Base-by-base conservation (phyloP, 2,113 vertebrate genomes). In the Typhlomys cinereus region DNA sequence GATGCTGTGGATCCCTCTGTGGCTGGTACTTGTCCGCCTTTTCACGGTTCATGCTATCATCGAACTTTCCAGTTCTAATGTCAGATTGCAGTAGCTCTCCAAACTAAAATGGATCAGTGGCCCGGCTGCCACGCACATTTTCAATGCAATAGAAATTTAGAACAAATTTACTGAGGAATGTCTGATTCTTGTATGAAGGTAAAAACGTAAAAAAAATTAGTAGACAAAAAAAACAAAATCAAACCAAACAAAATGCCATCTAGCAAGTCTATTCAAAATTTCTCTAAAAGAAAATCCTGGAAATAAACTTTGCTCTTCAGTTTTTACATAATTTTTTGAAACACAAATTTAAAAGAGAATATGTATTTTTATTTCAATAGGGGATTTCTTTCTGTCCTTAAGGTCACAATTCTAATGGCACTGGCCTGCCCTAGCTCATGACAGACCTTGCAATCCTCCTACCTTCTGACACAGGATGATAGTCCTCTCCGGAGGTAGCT, bases 391-490 rank as follows among this genome's bases (percentile, higher is more conserved):
- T 18, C 13, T 17, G 36, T 66, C 61, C 64, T 69, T 34, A 54
- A 20, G 31, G 23, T 18, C 8, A 14, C 8, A 46, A 64, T n/a
- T 39, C 48, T 12, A 20, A 41, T 1, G 18, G 46, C 15, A 23
- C 2, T 29, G 76, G 29, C 7, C 20, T 1, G 2, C 7, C 6
- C 4, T 27, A 7, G 4, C 17, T 1, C 4, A 27, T 70, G 50
- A 31, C 18, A 34, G 67, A 57, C 9, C 31, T 34, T 0, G 21
- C 31, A 6, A 57, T 46, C 20, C n/a, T 48, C 25, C 0, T 97
- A 99, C 99, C 99, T 98, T 99, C 98, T 23, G 99, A 99, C 93
- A 99, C 95, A 1, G 99, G 99, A 71, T 99, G 97, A 96, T 99
- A 99, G 97, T 99, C 99, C 95, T 99, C 98, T 95, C 99, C 99